A percentile compares a stretch with the other conserved stretches of the same genome.
These are phyloP conservation scores for Dicyrtoma fusca DNA, from an alignment of 2,888 invertebrate species.

Conservation along the genomic window DNA sequence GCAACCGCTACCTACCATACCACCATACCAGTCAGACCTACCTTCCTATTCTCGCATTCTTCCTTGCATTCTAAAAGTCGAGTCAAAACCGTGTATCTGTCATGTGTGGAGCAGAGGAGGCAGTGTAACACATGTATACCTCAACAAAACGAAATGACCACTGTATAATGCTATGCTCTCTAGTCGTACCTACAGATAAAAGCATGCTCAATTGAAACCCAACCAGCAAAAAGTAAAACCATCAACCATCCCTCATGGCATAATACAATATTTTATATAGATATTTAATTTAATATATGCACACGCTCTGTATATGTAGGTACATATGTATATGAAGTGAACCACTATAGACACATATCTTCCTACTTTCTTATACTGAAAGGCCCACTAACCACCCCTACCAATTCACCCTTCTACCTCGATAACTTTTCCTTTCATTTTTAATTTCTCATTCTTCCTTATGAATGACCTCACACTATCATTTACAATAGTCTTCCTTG, in stretches of 20 bases:
- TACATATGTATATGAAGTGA: no score
- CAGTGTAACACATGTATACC: no score
- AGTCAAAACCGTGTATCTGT: neutral
- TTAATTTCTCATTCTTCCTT: constrained; percentile 35
- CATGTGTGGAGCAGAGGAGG: neutral
- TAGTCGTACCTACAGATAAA: neutral
- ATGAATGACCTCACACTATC: constrained; percentile 28
- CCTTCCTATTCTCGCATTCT: neutral
- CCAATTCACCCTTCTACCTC: constrained; percentile 3
- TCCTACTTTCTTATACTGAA: no score
- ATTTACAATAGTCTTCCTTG: constrained; percentile 23
- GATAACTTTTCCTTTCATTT: constrained; percentile 37
- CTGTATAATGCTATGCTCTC: neutral
- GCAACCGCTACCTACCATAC: constrained; percentile 4
- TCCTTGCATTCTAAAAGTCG: neutral
- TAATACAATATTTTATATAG: constrained; percentile 1
- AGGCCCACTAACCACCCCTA: constrained; percentile 4
- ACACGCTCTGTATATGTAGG: no score
- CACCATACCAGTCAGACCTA: neutral
- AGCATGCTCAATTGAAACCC: no score
- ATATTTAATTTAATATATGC: neutral
- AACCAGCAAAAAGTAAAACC: neutral
- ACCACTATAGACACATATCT: no score
- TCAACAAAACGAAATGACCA: constrained; percentile 7
- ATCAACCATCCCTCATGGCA: neutral